These are phyloP conservation scores for Ibidorhyncha struthersii DNA, from an alignment of 2,113 vertebrate species.

Conservation along the genomic window DNA sequence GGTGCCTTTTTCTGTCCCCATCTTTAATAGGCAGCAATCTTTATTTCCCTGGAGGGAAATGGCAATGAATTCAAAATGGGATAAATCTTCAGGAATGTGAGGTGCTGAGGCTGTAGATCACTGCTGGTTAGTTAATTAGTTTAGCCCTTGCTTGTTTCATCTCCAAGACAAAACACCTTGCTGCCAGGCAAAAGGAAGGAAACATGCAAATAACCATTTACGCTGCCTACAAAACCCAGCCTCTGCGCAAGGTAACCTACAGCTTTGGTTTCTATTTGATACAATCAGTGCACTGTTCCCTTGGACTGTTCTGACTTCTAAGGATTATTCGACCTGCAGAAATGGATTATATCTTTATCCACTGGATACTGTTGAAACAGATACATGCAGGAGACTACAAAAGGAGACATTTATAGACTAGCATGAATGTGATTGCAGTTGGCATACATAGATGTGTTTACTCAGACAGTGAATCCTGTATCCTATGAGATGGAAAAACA, in stretches of 20 bases:
- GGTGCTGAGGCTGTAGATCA: conserved; percentile 79
- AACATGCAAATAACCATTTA: conserved; percentile 24
- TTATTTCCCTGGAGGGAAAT: conserved; percentile 86
- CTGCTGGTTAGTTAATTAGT: conserved; percentile 84
- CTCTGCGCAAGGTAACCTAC: not conserved
- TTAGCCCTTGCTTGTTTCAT: conserved; percentile 77
- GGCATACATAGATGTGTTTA: conserved; percentile 11
- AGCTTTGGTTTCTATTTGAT: conserved; percentile 41
- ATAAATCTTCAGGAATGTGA: conserved; percentile 85
- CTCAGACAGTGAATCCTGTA: not conserved
- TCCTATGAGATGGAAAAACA: conserved; percentile 2
- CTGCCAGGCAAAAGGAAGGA: conserved; percentile 42
- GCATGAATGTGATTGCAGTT: not conserved
- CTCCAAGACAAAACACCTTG: conserved; percentile 69
- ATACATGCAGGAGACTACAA: not conserved
- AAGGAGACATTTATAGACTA: conserved; percentile 9
- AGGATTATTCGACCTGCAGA: conserved; percentile 34
- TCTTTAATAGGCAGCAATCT: conserved; percentile 88
- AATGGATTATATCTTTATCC: conserved; percentile 48
- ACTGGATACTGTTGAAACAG: conserved; percentile 14
- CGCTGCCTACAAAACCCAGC: not conserved
- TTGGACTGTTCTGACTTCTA: conserved; percentile 29
- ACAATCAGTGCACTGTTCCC: conserved; percentile 10
- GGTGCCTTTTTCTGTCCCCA: conserved; percentile 89
- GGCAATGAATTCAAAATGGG: conserved; percentile 83